Conservation (phyloP, 2,888 invertebrate species). For the Sarcophaga carnaria region DNA sequence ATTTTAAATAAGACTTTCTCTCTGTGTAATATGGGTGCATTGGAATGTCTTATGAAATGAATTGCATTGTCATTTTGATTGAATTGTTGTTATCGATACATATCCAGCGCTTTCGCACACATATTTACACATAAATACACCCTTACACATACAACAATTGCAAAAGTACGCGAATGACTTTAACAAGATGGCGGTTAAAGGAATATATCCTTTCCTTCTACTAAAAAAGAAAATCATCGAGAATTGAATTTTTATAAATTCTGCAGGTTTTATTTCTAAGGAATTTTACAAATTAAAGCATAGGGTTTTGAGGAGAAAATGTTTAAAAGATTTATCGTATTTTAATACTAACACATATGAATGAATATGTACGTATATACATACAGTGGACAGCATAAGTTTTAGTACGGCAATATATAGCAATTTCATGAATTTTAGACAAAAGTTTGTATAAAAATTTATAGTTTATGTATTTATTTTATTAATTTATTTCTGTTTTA, state of each 20-base stretch:
- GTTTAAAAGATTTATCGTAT: not conserved
- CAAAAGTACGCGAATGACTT: slow-evolving; percentile 28
- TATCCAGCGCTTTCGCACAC: slow-evolving; percentile 3
- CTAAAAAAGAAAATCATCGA: not conserved
- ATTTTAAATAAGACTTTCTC: not conserved
- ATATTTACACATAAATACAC: slow-evolving; percentile 2
- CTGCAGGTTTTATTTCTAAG: too few relatives aligned
- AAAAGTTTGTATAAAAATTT: too few relatives aligned
- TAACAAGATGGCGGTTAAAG: slow-evolving; percentile 62
- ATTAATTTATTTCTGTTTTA: too few relatives aligned
- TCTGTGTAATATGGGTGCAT: slow-evolving; percentile 29
- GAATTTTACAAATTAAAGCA: too few relatives aligned
- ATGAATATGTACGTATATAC: too few relatives aligned
- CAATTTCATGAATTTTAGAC: too few relatives aligned
- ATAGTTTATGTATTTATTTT: too few relatives aligned
- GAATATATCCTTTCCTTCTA: slow-evolving; percentile 22
- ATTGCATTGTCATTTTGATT: slow-evolving; percentile 70
- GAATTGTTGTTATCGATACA: slow-evolving; percentile 70
- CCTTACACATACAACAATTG: not conserved
- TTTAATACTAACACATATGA: not conserved
- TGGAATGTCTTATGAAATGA: slow-evolving; percentile 44
- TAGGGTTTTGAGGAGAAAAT: too few relatives aligned
- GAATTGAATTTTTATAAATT: not conserved
- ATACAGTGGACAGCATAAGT: too few relatives aligned
- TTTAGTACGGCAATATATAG: too few relatives aligned